These are phyloP conservation scores for Trissolcus japonicus DNA, from an alignment of 2,888 invertebrate genomes.

Conservation along the genomic window DNA sequence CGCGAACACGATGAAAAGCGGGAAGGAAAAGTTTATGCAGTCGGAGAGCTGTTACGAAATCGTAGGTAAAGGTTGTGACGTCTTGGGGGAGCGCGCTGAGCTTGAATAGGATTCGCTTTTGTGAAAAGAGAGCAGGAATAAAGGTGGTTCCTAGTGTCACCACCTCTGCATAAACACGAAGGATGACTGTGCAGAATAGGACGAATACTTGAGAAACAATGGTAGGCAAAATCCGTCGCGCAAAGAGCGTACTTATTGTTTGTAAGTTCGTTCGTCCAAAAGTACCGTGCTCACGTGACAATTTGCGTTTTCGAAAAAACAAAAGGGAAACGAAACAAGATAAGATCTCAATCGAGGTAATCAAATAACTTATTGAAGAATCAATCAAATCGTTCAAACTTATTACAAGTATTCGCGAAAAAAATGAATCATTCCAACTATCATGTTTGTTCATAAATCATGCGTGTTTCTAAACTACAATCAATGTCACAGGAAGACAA, in stretches of 20 bases:
- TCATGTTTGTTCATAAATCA: too few relatives aligned
- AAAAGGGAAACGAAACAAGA: too few relatives aligned
- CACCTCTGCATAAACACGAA: constrained; percentile 56
- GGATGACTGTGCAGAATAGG: constrained; percentile 49
- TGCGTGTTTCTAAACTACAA: too few relatives aligned
- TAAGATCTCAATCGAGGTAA: too few relatives aligned
- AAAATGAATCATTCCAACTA: too few relatives aligned
- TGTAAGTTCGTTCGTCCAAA: constrained; percentile 50
- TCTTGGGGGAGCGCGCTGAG: constrained; percentile 38
- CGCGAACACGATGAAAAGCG: constrained; percentile 54
- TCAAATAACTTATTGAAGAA: too few relatives aligned
- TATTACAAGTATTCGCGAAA: too few relatives aligned
- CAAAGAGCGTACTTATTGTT: constrained; percentile 55
- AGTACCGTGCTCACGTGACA: constrained; percentile 21
- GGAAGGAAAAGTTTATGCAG: constrained; percentile 58
- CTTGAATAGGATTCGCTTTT: constrained; percentile 55
- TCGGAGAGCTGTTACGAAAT: constrained; percentile 47
- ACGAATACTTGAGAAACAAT: constrained; percentile 54
- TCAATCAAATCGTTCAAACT: too few relatives aligned
- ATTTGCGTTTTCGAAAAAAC: constrained; percentile 15
- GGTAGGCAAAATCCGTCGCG: constrained; percentile 49
- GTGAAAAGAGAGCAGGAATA: constrained; percentile 52
- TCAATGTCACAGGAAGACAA: not conserved
- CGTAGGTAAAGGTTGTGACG: constrained; percentile 49
- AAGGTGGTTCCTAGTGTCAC: constrained; percentile 53